Conservation (phyloP, 2,113 vertebrate species). For the Python bivittatus region DNA sequence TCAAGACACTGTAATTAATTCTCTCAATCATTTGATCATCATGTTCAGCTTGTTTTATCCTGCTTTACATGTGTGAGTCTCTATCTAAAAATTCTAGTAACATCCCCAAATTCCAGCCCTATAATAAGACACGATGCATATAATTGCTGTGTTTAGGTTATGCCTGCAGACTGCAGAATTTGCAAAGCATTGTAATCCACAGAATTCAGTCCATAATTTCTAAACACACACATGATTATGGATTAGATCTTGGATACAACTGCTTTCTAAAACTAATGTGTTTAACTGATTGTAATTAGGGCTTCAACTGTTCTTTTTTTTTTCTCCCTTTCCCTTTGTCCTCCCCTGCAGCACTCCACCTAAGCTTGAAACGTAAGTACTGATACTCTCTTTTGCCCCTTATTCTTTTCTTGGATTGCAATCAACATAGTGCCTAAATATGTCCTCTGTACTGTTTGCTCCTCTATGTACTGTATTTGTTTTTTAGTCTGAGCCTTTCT, state of each 20-base stretch:
- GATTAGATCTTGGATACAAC: not conserved
- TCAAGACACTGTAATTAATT: not conserved
- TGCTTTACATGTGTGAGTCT: not conserved
- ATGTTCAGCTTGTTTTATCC: not conserved
- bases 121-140: not conserved
- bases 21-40: not conserved
- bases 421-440: not conserved
- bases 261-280: not conserved
- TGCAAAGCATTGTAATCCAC: not conserved
- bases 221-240: not conserved
- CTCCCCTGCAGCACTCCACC: not conserved
- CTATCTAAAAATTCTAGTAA: not conserved
- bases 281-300: not conserved
- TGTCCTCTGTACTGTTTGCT: not conserved
- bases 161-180: not conserved
- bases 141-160: not conserved
- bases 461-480: not conserved
- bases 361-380: conserved; percentile 25
- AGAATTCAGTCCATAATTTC: not conserved
- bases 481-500: not conserved
- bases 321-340: not conserved
- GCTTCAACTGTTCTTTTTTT: not conserved
- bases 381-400: not conserved
- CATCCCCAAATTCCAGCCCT: not conserved
- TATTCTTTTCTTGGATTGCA: not conserved